Evolutionary conservation across 2,888 invertebrate genomes (phyloP).

Genomic region (Linnaemya tessellans): DNA sequence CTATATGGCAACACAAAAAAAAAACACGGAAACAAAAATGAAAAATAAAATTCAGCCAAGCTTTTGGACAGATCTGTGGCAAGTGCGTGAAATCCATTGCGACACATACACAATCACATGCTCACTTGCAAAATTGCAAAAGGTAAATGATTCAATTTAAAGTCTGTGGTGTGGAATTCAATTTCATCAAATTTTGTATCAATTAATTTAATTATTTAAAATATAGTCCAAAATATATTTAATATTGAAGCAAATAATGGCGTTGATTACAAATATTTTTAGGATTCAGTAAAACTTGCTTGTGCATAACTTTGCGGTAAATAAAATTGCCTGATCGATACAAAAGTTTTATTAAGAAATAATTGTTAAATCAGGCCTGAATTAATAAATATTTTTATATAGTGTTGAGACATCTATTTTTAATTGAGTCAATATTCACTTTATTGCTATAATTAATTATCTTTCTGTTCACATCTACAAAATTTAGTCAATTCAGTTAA

Average conservation of each 20-base stretch:
- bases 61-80: conserved; percentile 72
- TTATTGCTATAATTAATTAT: too few relatives aligned
- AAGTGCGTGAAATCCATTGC: conserved; percentile 72
- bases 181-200: conserved; percentile 64
- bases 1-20: not conserved
- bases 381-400: too few relatives aligned
- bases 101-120: conserved; percentile 3
- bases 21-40: too few relatives aligned
- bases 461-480: too few relatives aligned
- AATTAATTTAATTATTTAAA: conserved; percentile 53
- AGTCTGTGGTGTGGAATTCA: conserved; percentile 59
- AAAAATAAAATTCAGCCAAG: conserved; percentile 60
- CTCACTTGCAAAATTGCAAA: conserved; percentile 21
- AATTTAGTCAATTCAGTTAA: too few relatives aligned
- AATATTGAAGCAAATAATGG: not conserved
- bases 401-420: too few relatives aligned
- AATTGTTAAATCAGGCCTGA: too few relatives aligned
- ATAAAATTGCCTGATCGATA: too few relatives aligned
- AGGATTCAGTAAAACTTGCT: too few relatives aligned
- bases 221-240: not conserved
- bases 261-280: not conserved
- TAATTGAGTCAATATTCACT: too few relatives aligned
- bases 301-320: too few relatives aligned
- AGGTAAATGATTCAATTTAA: conserved; percentile 68
- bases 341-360: too few relatives aligned